These are phyloP conservation scores for Sebastiscus tertius DNA, from an alignment of 2,797 vertebrate species.

Conservation along the genomic window DNA sequence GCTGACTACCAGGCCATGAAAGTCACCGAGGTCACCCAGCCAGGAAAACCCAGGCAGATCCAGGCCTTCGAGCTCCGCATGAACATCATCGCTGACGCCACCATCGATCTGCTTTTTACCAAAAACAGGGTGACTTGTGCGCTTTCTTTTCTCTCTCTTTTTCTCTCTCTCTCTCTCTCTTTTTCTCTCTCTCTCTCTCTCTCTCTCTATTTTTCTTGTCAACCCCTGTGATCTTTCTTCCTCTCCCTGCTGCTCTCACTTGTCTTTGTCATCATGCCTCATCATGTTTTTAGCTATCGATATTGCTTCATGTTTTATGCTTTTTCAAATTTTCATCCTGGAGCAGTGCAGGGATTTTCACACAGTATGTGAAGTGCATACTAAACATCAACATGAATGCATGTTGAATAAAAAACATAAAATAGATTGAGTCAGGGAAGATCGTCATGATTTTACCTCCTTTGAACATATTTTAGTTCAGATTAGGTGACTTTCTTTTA, in stretches of 20 bases:
- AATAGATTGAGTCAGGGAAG: constrained; percentile 1
- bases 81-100: constrained; percentile 99
- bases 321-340: constrained; percentile 47
- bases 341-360: constrained; percentile 37
- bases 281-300: constrained; percentile 42
- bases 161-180: background rate
- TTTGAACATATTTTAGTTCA: constrained; percentile 36
- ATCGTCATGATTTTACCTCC: background rate
- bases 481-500: constrained; percentile 3
- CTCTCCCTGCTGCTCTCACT: background rate
- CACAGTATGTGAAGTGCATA: constrained; percentile 40
- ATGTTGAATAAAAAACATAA: constrained; percentile 21
- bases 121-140: constrained; percentile 92
- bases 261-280: constrained; percentile 42
- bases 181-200: no score
- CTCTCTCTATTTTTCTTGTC: background rate
- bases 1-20: constrained; percentile 97
- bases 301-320: constrained; percentile 65
- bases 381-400: constrained; percentile 35
- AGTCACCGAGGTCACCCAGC: constrained; percentile 89
- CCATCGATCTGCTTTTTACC: constrained; percentile 98
- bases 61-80: constrained; percentile 98
- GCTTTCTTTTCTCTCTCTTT: background rate
- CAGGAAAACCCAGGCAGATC: constrained; percentile 93
- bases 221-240: constrained; percentile 26